Conservation (phyloP, 2,888 invertebrate species). For the Dioctria linearis region DNA sequence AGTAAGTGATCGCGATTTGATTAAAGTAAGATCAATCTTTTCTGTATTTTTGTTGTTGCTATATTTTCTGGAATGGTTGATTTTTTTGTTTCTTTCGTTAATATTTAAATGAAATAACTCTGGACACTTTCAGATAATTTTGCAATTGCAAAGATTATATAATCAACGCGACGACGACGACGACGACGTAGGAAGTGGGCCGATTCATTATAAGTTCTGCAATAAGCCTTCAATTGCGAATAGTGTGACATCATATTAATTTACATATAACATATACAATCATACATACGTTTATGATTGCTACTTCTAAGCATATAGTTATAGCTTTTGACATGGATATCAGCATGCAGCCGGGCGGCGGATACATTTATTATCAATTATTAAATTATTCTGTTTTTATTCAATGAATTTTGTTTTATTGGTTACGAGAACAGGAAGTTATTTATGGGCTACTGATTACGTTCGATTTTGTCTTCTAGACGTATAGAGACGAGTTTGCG, state of each 20-base stretch:
- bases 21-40: background rate
- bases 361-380: conserved; percentile 47
- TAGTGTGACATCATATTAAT: no score
- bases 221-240: background rate
- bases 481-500: no score
- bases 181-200: conserved; percentile 6
- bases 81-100: background rate
- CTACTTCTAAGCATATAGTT: background rate
- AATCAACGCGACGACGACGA: background rate
- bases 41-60: background rate
- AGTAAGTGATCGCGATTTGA: conserved; percentile 38
- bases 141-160: conserved; percentile 28
- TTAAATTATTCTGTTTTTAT: conserved; percentile 18
- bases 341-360: conserved; percentile 40
- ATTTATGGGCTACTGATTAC: conserved; percentile 36
- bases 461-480: background rate
- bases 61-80: background rate
- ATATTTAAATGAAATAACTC: background rate
- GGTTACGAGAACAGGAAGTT: conserved; percentile 32
- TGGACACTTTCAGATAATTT: conserved; percentile 32
- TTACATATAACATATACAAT: no score
- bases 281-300: background rate
- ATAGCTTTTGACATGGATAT: background rate
- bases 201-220: background rate
- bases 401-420: conserved; percentile 6